These are phyloP conservation scores for Cepaea hortensis DNA, from an alignment of 2,888 invertebrate species.

Conservation along the genomic window DNA sequence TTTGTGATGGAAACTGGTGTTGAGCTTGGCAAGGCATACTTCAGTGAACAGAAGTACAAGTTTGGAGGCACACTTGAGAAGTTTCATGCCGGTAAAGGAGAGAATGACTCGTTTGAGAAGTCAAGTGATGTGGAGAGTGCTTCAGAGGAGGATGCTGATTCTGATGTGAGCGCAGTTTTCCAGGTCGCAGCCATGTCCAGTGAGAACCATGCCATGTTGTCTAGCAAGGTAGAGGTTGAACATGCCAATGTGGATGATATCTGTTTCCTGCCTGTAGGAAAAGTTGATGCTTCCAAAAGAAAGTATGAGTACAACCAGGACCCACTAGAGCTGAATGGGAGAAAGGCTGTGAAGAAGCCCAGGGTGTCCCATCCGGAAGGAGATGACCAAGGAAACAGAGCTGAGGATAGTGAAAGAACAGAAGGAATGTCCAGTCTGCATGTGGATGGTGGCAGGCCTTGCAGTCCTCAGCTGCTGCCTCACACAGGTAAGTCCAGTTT, in stretches of 20 bases:
- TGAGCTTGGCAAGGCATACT: constrained; percentile 14
- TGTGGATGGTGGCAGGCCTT: constrained; percentile 8
- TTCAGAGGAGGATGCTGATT: constrained; percentile 32
- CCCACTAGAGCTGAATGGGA: constrained; percentile 10
- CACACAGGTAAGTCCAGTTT: constrained; percentile 42
- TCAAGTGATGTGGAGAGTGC: constrained; percentile 39
- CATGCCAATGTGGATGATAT: constrained; percentile 24
- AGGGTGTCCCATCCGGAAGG: constrained; percentile 21
- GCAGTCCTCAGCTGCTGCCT: constrained; percentile 45
- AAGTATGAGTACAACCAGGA: constrained; percentile 41
- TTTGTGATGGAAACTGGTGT: background rate
- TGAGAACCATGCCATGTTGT: background rate
- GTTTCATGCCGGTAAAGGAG: constrained; percentile 35
- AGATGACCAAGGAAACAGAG: constrained; percentile 28
- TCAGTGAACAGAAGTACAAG: constrained; percentile 25
- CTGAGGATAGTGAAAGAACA: constrained; percentile 36
- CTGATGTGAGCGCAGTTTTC: constrained; percentile 5
- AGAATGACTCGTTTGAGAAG: constrained; percentile 43
- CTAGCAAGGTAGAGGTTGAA: constrained; percentile 29
- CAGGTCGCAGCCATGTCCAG: background rate
- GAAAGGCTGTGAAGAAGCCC: constrained; percentile 37
- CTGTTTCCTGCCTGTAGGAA: constrained; percentile 43
- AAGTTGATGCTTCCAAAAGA: constrained; percentile 44
- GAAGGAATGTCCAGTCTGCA: background rate
- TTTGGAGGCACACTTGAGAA: constrained; percentile 27